Conservation (phyloP, 1,140 invertebrate species). For the Drosophila carrolli region DNA sequence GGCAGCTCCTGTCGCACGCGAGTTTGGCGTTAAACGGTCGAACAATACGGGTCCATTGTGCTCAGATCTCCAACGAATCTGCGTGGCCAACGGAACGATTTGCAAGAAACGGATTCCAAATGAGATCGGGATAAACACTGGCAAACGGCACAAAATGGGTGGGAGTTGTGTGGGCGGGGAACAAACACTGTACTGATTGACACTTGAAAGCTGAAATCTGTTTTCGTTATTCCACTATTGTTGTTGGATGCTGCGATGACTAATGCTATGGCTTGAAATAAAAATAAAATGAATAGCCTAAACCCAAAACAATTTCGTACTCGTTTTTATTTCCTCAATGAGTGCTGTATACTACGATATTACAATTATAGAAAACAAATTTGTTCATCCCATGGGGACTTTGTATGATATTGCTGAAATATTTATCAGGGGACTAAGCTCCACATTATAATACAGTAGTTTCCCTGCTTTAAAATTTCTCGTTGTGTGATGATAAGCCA, state of each 20-base stretch:
- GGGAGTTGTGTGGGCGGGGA: conserved; percentile 16
- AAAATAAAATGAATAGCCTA: background rate
- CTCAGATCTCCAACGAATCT: conserved; percentile 34
- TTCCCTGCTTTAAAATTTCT: background rate
- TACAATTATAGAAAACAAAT: background rate
- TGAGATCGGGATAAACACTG: conserved; percentile 18
- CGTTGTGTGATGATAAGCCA: background rate
- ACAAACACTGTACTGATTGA: conserved; percentile 52
- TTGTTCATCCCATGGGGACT: conserved; percentile 2
- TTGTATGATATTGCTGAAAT: background rate
- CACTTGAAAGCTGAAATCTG: conserved; percentile 52
- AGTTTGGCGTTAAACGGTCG: conserved; percentile 36
- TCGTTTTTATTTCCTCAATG: conserved; percentile 6
- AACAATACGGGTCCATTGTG: conserved; percentile 59
- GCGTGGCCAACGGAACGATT: conserved; percentile 62
- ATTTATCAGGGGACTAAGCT: background rate
- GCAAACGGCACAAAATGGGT: conserved; percentile 31
- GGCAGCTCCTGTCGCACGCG: conserved; percentile 39
- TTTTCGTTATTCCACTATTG: conserved; percentile 39
- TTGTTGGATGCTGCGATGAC: conserved; percentile 48
- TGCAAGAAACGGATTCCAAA: conserved; percentile 18
- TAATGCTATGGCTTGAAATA: conserved; percentile 19
- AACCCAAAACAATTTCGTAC: background rate
- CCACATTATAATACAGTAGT: background rate
- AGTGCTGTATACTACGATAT: conserved; percentile 1